Conservation (phyloP, 1,140 invertebrate species). For the Laupala kohalensis region DNA sequence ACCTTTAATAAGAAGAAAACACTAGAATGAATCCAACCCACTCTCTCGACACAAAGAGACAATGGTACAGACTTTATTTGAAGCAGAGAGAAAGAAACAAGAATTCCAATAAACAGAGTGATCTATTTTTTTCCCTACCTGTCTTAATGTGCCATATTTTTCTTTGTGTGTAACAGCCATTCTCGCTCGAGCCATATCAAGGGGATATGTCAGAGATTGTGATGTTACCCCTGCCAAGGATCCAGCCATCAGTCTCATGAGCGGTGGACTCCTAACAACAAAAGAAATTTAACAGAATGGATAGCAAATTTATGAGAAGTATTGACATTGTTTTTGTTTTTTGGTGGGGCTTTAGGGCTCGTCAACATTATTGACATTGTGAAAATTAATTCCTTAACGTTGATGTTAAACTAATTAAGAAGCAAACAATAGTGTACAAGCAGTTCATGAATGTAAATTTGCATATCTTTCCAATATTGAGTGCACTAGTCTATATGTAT, state of each 20-base stretch:
- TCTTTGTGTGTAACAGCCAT: constrained; percentile 88
- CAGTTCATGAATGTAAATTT: too few species aligned
- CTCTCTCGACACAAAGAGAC: neutral
- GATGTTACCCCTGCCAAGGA: constrained; percentile 89
- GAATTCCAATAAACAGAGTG: too few species aligned
- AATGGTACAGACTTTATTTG: neutral
- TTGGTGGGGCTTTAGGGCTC: too few species aligned
- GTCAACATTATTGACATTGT: neutral
- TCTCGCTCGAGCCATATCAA: constrained; percentile 91
- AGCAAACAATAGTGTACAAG: too few species aligned
- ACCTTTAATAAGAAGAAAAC: constrained; percentile 39
- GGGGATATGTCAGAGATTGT: constrained; percentile 84
- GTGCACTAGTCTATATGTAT: too few species aligned
- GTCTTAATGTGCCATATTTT: constrained; percentile 43
- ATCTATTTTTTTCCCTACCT: constrained; percentile 26
- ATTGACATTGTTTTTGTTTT: too few species aligned
- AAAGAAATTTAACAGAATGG: neutral
- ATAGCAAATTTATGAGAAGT: neutral
- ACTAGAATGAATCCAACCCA: constrained; percentile 13
- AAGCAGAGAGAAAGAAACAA: too few species aligned
- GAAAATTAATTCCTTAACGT: neutral
- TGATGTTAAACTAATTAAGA: too few species aligned
- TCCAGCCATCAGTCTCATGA: constrained; percentile 66
- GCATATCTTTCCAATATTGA: too few species aligned
- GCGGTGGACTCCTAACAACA: constrained; percentile 10